phyloP scores from a whole-genome alignment of 2,797 vertebrate genomes.

The Todus mexicanus region DNA sequence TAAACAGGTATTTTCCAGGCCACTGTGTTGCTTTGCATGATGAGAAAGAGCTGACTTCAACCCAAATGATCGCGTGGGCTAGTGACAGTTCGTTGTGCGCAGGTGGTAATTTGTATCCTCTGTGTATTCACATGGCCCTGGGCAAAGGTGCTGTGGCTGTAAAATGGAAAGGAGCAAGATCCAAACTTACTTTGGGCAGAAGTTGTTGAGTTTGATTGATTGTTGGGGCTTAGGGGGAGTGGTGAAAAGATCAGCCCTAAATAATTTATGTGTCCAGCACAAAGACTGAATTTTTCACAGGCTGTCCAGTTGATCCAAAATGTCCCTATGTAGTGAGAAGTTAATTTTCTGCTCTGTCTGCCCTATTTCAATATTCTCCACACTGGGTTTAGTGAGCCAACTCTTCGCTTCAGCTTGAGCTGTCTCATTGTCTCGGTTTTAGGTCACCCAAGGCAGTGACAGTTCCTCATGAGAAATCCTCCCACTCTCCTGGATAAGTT shows the following conservation, averaged over 20 bases:
- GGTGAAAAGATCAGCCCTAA: background rate
- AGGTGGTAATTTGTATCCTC: background rate
- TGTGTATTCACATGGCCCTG: background rate
- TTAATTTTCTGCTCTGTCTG: background rate
- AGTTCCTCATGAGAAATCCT: background rate
- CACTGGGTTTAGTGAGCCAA: background rate
- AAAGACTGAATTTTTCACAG: background rate
- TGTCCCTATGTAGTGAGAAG: background rate
- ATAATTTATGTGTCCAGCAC: background rate
- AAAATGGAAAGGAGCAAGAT: background rate
- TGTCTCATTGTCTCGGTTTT: background rate
- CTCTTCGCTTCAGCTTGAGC: background rate
- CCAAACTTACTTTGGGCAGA: background rate
- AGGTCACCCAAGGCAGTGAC: background rate
- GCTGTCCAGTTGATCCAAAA: background rate
- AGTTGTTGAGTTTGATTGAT: background rate
- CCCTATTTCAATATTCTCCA: background rate
- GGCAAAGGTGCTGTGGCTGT: background rate
- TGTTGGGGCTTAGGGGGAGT: background rate
- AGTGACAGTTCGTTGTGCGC: background rate
- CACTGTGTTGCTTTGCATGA: background rate
- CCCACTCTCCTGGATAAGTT: background rate
- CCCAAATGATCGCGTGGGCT: background rate
- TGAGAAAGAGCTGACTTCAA: conserved; percentile 7
- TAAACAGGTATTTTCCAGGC: background rate